These are phyloP conservation scores for Rhabdornis inornatus DNA, from an alignment of 2,113 vertebrate genomes.

Conservation along the genomic window DNA sequence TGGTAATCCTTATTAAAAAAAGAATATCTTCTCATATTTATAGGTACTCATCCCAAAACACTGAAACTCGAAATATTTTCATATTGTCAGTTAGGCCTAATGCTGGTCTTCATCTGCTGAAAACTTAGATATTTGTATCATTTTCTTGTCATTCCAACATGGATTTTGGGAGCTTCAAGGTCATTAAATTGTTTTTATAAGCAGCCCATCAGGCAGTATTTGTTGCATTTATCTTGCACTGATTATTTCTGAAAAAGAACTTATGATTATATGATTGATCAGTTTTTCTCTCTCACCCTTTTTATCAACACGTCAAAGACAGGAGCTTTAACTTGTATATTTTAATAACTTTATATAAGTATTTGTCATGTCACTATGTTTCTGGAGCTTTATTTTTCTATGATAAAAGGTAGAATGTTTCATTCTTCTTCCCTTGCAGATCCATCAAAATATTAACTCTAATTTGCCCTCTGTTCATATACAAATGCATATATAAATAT, in stretches of 20 bases:
- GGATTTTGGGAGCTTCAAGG: neutral
- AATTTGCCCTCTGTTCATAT: neutral
- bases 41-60: neutral
- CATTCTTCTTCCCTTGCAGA: neutral
- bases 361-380: neutral
- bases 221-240: neutral
- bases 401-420: neutral
- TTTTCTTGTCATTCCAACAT: neutral
- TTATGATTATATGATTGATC: neutral
- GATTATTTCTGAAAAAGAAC: neutral
- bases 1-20: neutral
- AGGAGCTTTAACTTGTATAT: neutral
- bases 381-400: neutral
- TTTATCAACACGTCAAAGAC: neutral
- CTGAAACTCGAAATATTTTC: neutral
- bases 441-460: neutral
- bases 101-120: neutral
- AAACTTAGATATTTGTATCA: neutral
- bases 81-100: neutral
- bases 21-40: neutral
- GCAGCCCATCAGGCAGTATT: neutral
- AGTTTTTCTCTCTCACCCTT: neutral
- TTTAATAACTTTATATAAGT: neutral
- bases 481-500: neutral
- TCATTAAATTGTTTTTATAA: neutral